Conservation (phyloP, 2,888 invertebrate genomes). For the Gisinianus flammeolus region DNA sequence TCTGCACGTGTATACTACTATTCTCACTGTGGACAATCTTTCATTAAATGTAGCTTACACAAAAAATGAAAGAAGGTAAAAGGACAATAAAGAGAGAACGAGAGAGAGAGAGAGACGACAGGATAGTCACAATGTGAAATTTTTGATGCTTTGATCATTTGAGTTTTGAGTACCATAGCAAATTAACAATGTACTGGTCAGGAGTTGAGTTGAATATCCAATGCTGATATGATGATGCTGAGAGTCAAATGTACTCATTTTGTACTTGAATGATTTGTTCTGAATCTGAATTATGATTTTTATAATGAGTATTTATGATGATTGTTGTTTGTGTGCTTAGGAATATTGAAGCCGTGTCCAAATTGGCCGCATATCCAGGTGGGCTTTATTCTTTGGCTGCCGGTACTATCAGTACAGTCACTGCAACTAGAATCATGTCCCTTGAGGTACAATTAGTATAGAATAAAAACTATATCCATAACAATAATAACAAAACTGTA, state of each 20-base stretch:
- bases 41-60: no score
- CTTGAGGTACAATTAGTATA: no score
- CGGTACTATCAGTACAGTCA: slow-evolving; percentile 86
- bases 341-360: slow-evolving; percentile 72
- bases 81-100: no score
- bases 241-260: background rate
- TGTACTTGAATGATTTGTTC: background rate
- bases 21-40: no score
- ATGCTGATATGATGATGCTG: background rate
- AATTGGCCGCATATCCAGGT: slow-evolving; percentile 77
- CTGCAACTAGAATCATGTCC: slow-evolving; percentile 81
- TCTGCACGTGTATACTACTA: no score
- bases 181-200: background rate
- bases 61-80: no score
- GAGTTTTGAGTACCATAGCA: background rate
- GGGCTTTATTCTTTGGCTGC: slow-evolving; percentile 84
- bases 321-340: no score
- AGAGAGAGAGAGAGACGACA: no score
- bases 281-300: background rate
- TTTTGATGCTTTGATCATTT: no score
- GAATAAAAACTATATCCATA: background rate
- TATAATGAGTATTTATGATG: background rate
- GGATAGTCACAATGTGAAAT: no score
- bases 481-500: background rate
- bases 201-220: background rate